These are phyloP conservation scores for Apus apus DNA, from an alignment of 2,113 vertebrate species.

Conservation along the genomic window DNA sequence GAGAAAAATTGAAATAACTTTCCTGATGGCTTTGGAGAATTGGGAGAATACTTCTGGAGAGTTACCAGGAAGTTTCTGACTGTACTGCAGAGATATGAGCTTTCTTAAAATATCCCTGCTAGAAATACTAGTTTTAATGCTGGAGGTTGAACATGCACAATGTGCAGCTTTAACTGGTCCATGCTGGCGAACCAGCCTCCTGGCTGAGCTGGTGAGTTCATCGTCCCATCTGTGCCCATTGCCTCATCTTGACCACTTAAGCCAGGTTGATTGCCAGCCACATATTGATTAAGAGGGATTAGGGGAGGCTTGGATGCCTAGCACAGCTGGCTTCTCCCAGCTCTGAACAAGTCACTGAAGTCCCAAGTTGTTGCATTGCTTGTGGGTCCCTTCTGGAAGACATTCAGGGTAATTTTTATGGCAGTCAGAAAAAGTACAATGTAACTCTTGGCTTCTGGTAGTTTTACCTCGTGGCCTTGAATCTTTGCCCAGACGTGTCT, in stretches of 20 bases:
- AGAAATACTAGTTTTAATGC: background rate
- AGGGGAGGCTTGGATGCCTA: background rate
- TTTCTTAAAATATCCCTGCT: background rate
- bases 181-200: background rate
- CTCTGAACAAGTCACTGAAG: background rate
- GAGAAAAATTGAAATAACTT: background rate
- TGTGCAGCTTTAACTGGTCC: rapidly evolving
- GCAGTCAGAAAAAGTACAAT: background rate
- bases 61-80: background rate
- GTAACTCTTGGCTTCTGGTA: background rate
- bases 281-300: background rate
- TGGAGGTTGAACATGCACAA: background rate
- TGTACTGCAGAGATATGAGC: background rate
- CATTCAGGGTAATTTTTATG: background rate
- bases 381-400: background rate
- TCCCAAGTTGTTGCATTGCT: background rate
- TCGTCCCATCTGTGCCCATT: background rate
- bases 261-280: background rate
- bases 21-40: background rate
- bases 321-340: background rate
- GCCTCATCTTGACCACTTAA: slow-evolving; percentile 12
- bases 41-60: background rate
- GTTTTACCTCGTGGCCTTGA: slow-evolving; percentile 21
- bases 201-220: background rate
- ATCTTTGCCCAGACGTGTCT: background rate